A percentile compares a stretch with the other conserved stretches of the same genome.
Conservation (phyloP, 2,888 invertebrate genomes). For the Drosophila greeni region DNA sequence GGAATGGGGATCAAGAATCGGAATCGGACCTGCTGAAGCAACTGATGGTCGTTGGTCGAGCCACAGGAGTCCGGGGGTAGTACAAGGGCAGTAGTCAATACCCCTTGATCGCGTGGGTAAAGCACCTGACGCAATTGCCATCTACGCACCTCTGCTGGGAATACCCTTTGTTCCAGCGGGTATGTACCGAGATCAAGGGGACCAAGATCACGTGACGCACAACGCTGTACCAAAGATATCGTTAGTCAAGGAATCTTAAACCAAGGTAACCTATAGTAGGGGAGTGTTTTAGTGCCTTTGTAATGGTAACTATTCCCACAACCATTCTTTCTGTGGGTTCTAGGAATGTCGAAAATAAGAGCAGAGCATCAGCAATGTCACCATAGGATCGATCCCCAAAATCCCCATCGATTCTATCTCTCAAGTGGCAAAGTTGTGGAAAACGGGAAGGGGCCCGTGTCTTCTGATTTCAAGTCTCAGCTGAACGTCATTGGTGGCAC, state of each 20-base stretch:
- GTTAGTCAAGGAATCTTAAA: background rate
- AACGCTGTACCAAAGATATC: background rate
- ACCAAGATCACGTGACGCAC: background rate
- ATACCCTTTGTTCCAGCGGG: constrained; percentile 14
- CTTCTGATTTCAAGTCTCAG: constrained; percentile 18
- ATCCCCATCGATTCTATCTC: constrained; percentile 15
- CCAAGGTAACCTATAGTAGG: background rate
- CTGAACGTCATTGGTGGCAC: constrained; percentile 24
- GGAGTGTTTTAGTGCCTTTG: background rate
- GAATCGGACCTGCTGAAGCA: background rate
- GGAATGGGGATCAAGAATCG: constrained; percentile 20
- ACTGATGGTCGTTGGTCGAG: background rate
- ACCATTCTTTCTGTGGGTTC: too few relatives aligned
- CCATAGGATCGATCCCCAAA: background rate
- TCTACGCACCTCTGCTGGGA: constrained; percentile 16
- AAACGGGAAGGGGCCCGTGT: constrained; percentile 12
- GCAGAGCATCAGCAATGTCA: constrained; percentile 7
- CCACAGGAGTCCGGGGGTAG: background rate
- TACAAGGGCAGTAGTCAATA: constrained; percentile 16
- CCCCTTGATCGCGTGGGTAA: constrained; percentile 12
- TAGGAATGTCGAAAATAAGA: background rate
- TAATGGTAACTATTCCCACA: background rate
- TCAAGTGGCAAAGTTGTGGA: constrained; percentile 19
- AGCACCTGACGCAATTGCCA: constrained; percentile 15
- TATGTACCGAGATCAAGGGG: background rate